A percentile compares a stretch with the other conserved stretches of the same genome.
Evolutionary conservation across 2,797 vertebrate species (phyloP).

Genomic region (Brachymystax lenok): DNA sequence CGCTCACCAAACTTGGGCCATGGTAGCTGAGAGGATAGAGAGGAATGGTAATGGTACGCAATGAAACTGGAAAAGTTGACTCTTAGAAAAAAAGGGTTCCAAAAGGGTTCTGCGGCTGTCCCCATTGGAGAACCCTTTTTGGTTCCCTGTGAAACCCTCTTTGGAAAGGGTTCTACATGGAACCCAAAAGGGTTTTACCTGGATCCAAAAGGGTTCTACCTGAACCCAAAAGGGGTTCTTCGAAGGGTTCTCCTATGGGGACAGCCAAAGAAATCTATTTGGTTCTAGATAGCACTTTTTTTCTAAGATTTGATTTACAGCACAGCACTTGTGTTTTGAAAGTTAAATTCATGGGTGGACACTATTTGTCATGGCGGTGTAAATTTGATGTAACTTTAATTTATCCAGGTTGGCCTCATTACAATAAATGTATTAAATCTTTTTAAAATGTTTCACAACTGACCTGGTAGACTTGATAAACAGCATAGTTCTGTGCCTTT

Average conservation of each 20-base stretch:
- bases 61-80: slow-evolving; percentile 7
- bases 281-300: too few species aligned
- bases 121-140: too few species aligned
- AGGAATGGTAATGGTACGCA: not conserved
- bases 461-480: not conserved
- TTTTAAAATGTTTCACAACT: not conserved
- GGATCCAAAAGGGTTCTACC: too few species aligned
- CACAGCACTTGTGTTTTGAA: not conserved
- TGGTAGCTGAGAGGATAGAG: not conserved
- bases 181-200: too few species aligned
- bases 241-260: too few species aligned
- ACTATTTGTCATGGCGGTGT: not conserved
- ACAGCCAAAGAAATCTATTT: not conserved
- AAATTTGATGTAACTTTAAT: not conserved
- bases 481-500: not conserved
- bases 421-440: not conserved
- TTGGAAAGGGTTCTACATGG: too few species aligned
- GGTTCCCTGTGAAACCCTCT: too few species aligned
- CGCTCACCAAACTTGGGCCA: not conserved
- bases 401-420: not conserved
- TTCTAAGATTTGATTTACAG: not conserved
- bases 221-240: too few species aligned
- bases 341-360: not conserved
- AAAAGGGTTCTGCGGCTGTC: too few species aligned
- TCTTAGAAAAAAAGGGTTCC: too few species aligned